A percentile compares a stretch with the other conserved stretches of the same genome.
These are phyloP conservation scores for Drosophila auraria DNA, from an alignment of 1,140 invertebrate genomes.

Conservation along the genomic window DNA sequence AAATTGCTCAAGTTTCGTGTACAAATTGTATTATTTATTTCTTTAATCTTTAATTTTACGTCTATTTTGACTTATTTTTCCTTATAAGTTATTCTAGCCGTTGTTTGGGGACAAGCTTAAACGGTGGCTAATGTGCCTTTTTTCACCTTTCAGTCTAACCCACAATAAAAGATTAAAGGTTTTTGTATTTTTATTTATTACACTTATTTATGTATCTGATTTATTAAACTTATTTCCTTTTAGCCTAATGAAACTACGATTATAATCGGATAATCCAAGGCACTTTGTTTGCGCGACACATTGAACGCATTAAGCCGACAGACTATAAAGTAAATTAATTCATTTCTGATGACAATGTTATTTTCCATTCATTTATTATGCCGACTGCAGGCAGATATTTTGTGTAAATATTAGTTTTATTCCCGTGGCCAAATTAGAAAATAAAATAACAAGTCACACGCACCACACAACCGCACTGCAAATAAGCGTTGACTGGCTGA, in stretches of 20 bases:
- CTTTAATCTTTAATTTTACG: no score
- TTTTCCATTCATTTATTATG: constrained; percentile 43
- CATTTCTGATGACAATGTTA: constrained; percentile 47
- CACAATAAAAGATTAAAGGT: no score
- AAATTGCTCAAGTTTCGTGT: no score
- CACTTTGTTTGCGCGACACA: constrained; percentile 20
- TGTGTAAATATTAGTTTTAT: constrained; percentile 59
- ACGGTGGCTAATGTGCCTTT: no score
- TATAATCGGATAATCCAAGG: constrained; percentile 11
- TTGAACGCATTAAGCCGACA: constrained; percentile 8
- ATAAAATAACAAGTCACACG: constrained; percentile 27
- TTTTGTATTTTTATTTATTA: background rate
- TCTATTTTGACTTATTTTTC: no score
- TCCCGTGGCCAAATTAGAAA: constrained; percentile 36
- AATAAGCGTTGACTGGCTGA: constrained; percentile 20
- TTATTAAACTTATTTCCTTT: constrained; percentile 1
- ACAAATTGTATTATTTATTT: no score
- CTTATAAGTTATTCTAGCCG: background rate
- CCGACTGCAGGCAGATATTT: constrained; percentile 30
- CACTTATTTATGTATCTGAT: constrained; percentile 3
- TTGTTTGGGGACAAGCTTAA: background rate
- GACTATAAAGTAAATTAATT: constrained; percentile 18
- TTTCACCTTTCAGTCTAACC: no score
- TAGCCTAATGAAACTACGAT: constrained; percentile 9
- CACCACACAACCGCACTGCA: constrained; percentile 26